phyloP scores from a whole-genome alignment of 2,797 vertebrate species.

The Heterohyrax brucei region DNA sequence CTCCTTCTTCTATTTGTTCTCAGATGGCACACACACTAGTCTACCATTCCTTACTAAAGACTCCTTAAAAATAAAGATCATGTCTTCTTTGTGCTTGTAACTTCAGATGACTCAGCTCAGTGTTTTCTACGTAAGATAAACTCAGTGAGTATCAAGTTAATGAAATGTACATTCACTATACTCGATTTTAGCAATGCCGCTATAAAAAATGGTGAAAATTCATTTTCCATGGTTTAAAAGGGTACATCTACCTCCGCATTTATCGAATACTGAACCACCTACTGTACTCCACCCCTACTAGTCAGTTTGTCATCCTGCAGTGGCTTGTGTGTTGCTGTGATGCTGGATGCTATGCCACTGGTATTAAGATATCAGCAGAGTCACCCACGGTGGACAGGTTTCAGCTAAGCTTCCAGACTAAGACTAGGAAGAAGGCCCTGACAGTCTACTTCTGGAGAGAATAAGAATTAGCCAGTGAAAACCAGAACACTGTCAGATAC shows the following conservation, averaged over 20 bases:
- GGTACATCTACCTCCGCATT: neutral
- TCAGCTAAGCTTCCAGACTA: no score
- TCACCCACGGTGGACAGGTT: no score
- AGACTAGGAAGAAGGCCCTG: no score
- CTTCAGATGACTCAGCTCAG: neutral
- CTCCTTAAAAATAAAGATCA: neutral
- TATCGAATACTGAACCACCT: neutral
- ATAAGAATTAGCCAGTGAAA: no score
- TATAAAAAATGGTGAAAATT: slow-evolving; percentile 6
- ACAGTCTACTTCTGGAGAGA: no score
- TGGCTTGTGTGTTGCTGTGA: no score
- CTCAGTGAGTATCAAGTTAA: neutral
- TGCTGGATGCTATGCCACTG: no score
- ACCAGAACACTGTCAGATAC: no score
- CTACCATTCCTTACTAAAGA: neutral
- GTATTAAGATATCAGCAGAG: no score
- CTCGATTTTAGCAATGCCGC: neutral
- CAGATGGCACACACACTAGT: neutral
- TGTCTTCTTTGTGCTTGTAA: neutral
- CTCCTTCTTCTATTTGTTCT: neutral
- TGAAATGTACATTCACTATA: neutral
- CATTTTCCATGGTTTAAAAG: slow-evolving; percentile 48
- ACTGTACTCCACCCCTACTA: neutral
- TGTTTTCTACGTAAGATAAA: neutral
- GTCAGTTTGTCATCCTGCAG: no score